A percentile compares a stretch with the other conserved stretches of the same genome.
Conservation (phyloP, 2,113 vertebrate species). For the Archilochus colubris region DNA sequence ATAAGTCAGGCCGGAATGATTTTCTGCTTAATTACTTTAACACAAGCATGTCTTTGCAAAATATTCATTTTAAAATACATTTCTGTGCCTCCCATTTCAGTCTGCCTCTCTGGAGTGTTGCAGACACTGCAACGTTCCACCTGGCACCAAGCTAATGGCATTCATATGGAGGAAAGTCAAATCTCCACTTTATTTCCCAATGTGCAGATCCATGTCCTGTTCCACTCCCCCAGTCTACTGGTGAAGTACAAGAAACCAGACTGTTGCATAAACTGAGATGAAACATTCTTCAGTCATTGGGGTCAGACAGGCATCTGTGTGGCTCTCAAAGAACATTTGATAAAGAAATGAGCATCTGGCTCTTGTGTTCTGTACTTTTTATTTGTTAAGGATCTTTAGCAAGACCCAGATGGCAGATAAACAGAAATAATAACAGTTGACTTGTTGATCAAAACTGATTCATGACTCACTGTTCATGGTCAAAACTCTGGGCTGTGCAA, state of each 20-base stretch:
- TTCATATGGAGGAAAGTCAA: background rate
- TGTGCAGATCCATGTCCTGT: background rate
- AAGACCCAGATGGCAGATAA: conserved; percentile 27
- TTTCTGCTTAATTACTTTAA: background rate
- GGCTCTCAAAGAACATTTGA: background rate
- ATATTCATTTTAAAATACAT: background rate
- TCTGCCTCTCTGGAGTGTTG: background rate
- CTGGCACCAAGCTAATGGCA: background rate
- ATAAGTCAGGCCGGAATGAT: background rate
- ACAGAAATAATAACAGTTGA: conserved; percentile 42
- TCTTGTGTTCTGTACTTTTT: background rate
- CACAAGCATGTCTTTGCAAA: background rate
- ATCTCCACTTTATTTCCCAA: background rate
- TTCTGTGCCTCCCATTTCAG: background rate
- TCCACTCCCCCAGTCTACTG: background rate
- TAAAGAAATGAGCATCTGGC: background rate
- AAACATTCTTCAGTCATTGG: background rate
- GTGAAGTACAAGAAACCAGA: background rate
- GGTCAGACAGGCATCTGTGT: background rate
- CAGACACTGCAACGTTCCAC: background rate
- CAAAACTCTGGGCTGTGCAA: conserved; percentile 37
- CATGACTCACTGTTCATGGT: conserved; percentile 28
- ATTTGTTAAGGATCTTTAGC: background rate
- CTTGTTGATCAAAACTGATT: conserved; percentile 49
- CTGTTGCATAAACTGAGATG: background rate